Base-by-base conservation (phyloP, 1,140 invertebrate genomes). In the Drosophila nasuta region DNA sequence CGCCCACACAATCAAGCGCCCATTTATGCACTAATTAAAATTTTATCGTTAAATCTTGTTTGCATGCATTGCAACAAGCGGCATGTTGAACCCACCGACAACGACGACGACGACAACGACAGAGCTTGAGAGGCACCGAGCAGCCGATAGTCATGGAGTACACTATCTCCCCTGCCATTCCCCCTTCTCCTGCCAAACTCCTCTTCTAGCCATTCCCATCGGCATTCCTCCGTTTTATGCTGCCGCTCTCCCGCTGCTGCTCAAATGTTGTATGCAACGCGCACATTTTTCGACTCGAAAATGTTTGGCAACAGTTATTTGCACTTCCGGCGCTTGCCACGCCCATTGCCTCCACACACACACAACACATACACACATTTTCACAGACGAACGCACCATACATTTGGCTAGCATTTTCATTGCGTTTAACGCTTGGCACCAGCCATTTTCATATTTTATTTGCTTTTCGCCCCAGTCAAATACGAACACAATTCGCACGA, bases 1-100 rank as follows among this genome's bases (percentile, higher is more conserved):
- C 85, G 85, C 85, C 85, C 85, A 89, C 81, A 89, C 85, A 89
- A 89, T 89, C 85, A 89, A 80, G 81, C 85, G 75, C 78, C 85
- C 85, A 89, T 89, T 89, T 89, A 89, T 89, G 85, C 85, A 89
- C 85, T 89, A 89, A 89, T 89, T 89, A 89, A 89, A 89, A 89
- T 89, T 89, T 89, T 89, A 89, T 89, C 85, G 85, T 89, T 89
- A 89, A 89, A 89, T 89, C 85, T 89, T 89, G 85, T 89, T 89
- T 89, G 85, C 85, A 85, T 89, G 85, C 83, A 88, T 88, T 78
- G 83, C 77, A 83, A 83, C 77, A 88, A 81, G 85, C 73, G 70
- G 79, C 69, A 62, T 75, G 73, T 71, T 70, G 73, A 64, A 51
- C 38, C 45, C 67, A 64, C 17, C 66, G 54, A 46, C 25, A 48